phyloP scores from a whole-genome alignment of 2,113 vertebrate species.

The Rhinoptilus africanus region DNA sequence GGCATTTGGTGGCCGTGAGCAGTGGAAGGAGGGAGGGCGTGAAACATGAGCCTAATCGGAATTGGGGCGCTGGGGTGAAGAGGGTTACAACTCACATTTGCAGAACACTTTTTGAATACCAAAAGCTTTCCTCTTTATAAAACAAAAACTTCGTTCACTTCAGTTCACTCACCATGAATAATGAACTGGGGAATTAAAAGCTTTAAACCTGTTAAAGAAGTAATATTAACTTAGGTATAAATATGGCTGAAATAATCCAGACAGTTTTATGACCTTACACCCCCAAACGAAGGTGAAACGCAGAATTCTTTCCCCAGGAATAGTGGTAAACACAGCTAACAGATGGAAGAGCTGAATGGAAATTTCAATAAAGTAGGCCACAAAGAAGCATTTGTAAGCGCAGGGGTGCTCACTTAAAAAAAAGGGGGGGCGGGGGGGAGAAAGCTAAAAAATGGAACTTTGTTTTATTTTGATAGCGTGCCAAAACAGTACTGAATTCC shows the following conservation, averaged over 20 bases:
- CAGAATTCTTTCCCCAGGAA: constrained; percentile 81
- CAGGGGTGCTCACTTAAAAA: constrained; percentile 69
- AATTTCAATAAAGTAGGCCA: constrained; percentile 84
- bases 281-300: constrained; percentile 80
- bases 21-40: neutral
- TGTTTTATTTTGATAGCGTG: constrained; percentile 85
- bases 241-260: constrained; percentile 85
- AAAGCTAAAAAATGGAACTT: constrained; percentile 79
- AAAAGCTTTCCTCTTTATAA: constrained; percentile 64
- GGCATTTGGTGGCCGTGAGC: neutral
- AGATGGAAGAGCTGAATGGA: constrained; percentile 83
- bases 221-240: constrained; percentile 84
- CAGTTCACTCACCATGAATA: constrained; percentile 67
- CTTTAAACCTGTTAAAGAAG: constrained; percentile 84
- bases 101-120: constrained; percentile 46
- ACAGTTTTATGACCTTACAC: constrained; percentile 85
- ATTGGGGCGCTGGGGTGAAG: constrained; percentile 17
- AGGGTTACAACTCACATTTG: constrained; percentile 39
- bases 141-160: constrained; percentile 72
- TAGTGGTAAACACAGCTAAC: constrained; percentile 80
- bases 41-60: constrained; percentile 26
- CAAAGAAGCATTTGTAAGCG: constrained; percentile 85
- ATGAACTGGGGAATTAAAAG: constrained; percentile 78
- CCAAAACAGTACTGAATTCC: constrained; percentile 83
- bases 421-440: rapidly evolving